Evolutionary conservation across 2,888 invertebrate species (phyloP), one percentile per base, ranked within the genome.

Genomic region (Notocelia uddmanniana): DNA sequence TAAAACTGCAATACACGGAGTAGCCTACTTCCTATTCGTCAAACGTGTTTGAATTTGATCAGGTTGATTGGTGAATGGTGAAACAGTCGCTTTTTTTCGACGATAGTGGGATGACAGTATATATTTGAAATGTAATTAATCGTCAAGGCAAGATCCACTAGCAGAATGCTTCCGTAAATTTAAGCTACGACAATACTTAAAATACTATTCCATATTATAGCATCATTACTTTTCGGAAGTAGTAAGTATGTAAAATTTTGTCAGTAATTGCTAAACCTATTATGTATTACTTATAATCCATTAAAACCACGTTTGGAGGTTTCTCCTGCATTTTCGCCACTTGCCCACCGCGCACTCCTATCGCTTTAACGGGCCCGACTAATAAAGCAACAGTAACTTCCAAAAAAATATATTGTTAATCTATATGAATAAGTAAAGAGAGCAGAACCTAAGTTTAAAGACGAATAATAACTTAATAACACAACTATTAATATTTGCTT

Each of bases 1-100:
- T 15, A 54, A 64, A 52, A 19, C 34, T 34, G 52, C 54, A 64
- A 18, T 34, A 54, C 13, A 23, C 52, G n/a, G n/a, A 50, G 31
- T 34, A n/a, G 26, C n/a, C 23, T 13, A 45, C 45, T 41, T 41
- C 45, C 45, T 13, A 52, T 55, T 15, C 23, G 26, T 2, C 26
- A 55, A 26, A 26, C 10, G 50, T 18, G 50, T 19, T 26, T 9
- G 3, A n/a, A n/a, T 26, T 15, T 26, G 3, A 26, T 55, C n/a
- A 55, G 15, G 13, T 15, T 5, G 31, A 8, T 31, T 3, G 31
- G 55, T 6, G 26, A 55, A 26, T 55, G 26, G 26, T 26, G 15
- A 26, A 8, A n/a, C 9, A 15, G 13, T 19, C 5, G 15, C 2
- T 31, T 54, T 1, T 54, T 55, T 55, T 26, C 26, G n/a, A 21